Percentiles rank a stretch among this genome's conserved stretches.
These are phyloP conservation scores for Stichodactyla mertensii DNA, from an alignment of 64 coral and sea anemone species.

Conservation along the genomic window DNA sequence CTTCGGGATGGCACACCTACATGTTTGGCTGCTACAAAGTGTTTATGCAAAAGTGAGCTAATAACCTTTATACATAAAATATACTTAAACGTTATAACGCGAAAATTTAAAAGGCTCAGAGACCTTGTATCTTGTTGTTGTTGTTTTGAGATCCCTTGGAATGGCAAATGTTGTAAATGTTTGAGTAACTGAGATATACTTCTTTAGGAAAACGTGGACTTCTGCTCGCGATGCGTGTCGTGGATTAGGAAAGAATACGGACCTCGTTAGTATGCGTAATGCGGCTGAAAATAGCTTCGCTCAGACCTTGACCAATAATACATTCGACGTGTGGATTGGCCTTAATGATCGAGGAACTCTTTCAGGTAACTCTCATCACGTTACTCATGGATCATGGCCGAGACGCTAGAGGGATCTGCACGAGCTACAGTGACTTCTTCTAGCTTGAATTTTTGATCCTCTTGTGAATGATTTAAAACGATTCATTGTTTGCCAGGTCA, in stretches of 20 bases:
- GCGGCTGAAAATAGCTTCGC: constrained; percentile 59
- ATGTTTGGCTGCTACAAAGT: constrained; percentile 63
- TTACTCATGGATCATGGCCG: too few relatives aligned
- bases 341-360: constrained; percentile 77
- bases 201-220: constrained; percentile 63
- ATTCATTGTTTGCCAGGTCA: constrained; percentile 38
- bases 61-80: not conserved
- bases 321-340: constrained; percentile 69
- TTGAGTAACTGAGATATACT: not conserved
- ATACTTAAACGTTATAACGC: not conserved
- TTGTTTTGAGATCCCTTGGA: too few relatives aligned
- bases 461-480: not conserved
- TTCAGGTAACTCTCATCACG: constrained; percentile 26
- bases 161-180: not conserved
- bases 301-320: constrained; percentile 28
- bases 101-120: not conserved
- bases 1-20: constrained; percentile 62
- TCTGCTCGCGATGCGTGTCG: constrained; percentile 58
- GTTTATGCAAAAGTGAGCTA: constrained; percentile 34
- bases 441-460: too few relatives aligned
- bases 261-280: constrained; percentile 67
- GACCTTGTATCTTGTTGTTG: too few relatives aligned
- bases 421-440: too few relatives aligned
- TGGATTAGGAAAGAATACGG: constrained; percentile 1
- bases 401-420: too few relatives aligned